A percentile compares a stretch with the other conserved stretches of the same genome.
phyloP scores from a whole-genome alignment of 2,888 invertebrate genomes.

The Leptinotarsa haldemani region DNA sequence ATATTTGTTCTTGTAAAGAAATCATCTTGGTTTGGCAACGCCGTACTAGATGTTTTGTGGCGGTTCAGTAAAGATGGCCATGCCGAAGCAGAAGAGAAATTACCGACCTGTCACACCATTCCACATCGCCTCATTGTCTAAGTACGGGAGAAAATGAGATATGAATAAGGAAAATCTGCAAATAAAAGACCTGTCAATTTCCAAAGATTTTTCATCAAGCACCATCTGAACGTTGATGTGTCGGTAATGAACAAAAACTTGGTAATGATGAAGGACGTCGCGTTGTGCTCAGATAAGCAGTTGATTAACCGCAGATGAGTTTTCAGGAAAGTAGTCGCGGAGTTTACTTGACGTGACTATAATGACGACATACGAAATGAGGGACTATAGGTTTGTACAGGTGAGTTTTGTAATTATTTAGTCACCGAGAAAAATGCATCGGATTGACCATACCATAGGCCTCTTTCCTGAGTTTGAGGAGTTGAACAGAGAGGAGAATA shows the following conservation, averaged over 20 bases:
- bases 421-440: not conserved
- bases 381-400: not conserved
- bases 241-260: conserved; percentile 66
- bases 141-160: conserved; percentile 65
- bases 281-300: conserved; percentile 58
- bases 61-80: conserved; percentile 30
- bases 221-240: conserved; percentile 65
- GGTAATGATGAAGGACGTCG: conserved; percentile 64
- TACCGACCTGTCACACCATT: conserved; percentile 62
- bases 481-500: too few relatives aligned
- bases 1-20: not conserved
- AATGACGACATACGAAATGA: not conserved
- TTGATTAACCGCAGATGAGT: conserved; percentile 64
- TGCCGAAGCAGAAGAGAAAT: conserved; percentile 53
- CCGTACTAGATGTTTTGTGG: conserved; percentile 24
- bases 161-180: conserved; percentile 66
- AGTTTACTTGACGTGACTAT: conserved; percentile 2
- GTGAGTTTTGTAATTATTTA: not conserved
- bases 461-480: too few relatives aligned
- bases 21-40: conserved; percentile 25
- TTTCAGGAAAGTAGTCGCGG: not conserved
- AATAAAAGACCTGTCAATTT: conserved; percentile 67
- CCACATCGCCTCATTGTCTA: conserved; percentile 54
- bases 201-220: conserved; percentile 67
- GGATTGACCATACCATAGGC: too few relatives aligned